phyloP scores from a whole-genome alignment of 2,113 vertebrate genomes.

The Labrus mixtus region DNA sequence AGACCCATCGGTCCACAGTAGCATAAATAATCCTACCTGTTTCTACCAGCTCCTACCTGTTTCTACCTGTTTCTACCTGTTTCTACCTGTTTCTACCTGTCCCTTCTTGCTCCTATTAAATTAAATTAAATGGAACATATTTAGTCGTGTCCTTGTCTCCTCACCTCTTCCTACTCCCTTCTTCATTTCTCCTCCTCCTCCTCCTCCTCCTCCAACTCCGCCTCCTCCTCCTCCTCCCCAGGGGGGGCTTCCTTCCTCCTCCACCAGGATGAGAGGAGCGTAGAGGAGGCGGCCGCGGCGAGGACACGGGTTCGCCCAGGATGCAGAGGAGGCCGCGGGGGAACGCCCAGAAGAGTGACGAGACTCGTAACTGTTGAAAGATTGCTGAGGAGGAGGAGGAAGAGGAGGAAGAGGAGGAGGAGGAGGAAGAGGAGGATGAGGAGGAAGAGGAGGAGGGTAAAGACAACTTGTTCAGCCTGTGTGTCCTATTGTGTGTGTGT shows the following conservation, averaged over 20 bases:
- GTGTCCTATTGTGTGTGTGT: constrained; percentile 14
- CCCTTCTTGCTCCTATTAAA: no score
- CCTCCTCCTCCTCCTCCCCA: constrained; percentile 58
- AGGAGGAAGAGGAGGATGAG: not conserved
- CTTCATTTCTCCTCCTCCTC: constrained; percentile 42
- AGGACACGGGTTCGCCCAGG: constrained; percentile 88
- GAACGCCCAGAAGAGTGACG: constrained; percentile 66
- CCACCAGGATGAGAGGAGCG: constrained; percentile 89
- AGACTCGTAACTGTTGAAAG: constrained; percentile 70
- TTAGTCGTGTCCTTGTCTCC: not conserved
- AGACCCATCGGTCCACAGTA: no score
- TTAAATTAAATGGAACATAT: no score
- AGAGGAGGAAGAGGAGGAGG: not conserved
- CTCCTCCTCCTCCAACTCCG: constrained; percentile 3
- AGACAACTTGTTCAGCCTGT: not conserved
- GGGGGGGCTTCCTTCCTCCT: constrained; percentile 77
- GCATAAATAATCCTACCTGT: no score
- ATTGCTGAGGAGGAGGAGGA: constrained; percentile 25
- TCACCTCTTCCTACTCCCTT: constrained; percentile 64
- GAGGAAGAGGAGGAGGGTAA: not conserved
- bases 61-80: no score
- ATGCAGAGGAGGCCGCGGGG: constrained; percentile 78
- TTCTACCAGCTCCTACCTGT: no score
- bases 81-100: no score
- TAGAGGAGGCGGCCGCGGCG: constrained; percentile 88